Conservation (phyloP, 2,888 invertebrate species). For the Aleiodes testaceus region DNA sequence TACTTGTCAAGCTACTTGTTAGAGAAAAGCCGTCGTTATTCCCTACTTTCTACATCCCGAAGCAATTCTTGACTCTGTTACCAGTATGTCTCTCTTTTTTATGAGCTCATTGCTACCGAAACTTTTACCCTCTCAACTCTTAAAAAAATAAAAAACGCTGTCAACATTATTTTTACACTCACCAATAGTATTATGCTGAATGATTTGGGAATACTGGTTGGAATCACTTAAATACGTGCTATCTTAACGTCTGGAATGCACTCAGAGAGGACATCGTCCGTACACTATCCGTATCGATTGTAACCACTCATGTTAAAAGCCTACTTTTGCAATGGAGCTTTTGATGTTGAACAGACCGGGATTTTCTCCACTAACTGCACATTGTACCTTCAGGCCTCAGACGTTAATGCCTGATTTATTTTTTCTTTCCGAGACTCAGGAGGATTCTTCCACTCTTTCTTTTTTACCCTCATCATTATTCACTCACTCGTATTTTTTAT, state of each 20-base stretch:
- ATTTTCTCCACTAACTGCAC: neutral
- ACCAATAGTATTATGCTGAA: too few relatives aligned
- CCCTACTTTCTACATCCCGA: neutral
- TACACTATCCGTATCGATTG: constrained; percentile 55
- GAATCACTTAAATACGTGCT: constrained; percentile 52
- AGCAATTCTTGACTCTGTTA: constrained; percentile 28
- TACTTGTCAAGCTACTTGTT: constrained; percentile 12
- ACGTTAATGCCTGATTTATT: constrained; percentile 29
- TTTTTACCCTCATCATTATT: neutral
- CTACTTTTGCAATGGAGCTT: constrained; percentile 31
- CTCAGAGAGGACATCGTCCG: constrained; percentile 46
- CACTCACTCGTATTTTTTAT: neutral
- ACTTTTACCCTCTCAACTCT: neutral
- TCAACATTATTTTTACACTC: too few relatives aligned
- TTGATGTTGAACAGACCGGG: constrained; percentile 17
- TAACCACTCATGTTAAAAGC: constrained; percentile 47
- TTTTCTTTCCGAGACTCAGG: neutral
- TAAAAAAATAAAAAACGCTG: too few relatives aligned
- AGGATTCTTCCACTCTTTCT: neutral
- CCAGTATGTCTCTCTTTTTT: neutral
- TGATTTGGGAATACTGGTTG: neutral
- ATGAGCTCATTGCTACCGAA: constrained; percentile 1
- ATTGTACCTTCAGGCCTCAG: constrained; percentile 22
- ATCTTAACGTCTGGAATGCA: constrained; percentile 33
- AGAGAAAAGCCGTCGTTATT: constrained; percentile 1